Evolutionary conservation across 2,888 invertebrate species (phyloP), one percentile per base, ranked within the genome.

Genomic region (Agrochola litura): DNA sequence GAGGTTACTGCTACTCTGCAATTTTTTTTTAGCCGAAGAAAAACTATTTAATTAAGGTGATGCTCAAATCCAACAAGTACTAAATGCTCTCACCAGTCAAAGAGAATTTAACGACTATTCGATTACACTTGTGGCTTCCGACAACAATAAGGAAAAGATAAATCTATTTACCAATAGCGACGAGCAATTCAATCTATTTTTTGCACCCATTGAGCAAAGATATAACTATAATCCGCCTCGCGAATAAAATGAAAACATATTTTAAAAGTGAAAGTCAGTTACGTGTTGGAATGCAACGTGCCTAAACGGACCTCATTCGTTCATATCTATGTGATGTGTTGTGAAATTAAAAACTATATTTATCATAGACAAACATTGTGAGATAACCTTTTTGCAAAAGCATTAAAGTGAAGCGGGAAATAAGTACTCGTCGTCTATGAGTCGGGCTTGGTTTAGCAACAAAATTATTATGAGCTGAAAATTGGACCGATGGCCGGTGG

Each of bases 261-360:
- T 86, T 87, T 82, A 73, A 86, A 88, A 88, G 89, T 84, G 89
- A 88, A 88, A 88, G 88, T 76, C n/a, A 1, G 76, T 87, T 84
- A 83, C 88, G 86, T 82, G 83, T 52, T 70, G 88, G 88, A 76
- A 87, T 89, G 88, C 76, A 73, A 77, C 80, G 30, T 64, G 75
- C 46, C 75, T 73, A 79, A 81, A 86, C 73, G 61, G 71, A 70
- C 76, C 79, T 84, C 83, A 79, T 75, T 78, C 83, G 83, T 66
- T 85, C 54, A 63, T 52, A 85, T 77, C 73, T 75, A 74, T 79
- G 76, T 73, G 78, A 73, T 83, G 75, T 77, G 76, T 85, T 87
- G 77, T 80, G 76, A 85, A 80, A 83, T 85, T 54, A 65, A 65
- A 76, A 77, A 73, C 54, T 65, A 74, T 81, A 67, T 74, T 79